These are phyloP conservation scores for Tringa solitaria DNA, from an alignment of 2,113 vertebrate genomes.

Conservation along the genomic window DNA sequence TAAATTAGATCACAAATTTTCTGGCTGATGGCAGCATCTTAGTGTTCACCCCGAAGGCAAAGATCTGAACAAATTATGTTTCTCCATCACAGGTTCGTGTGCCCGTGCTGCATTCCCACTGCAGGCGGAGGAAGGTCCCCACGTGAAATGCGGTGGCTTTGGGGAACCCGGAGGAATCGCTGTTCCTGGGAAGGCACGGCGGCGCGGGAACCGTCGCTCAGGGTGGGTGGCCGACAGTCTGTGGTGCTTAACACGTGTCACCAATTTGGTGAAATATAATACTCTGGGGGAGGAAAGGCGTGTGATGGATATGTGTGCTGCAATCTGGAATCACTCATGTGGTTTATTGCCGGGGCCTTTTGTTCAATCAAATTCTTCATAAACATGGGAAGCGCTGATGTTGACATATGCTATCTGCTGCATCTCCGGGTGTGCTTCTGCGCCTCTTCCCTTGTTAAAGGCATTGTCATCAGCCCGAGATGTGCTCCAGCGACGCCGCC, in stretches of 20 bases:
- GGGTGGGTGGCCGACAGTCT: not conserved
- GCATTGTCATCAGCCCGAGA: not conserved
- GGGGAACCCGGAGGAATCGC: not conserved
- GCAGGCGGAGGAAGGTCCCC: not conserved
- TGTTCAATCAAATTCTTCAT: not conserved
- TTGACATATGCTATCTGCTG: not conserved
- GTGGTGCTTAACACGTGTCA: not conserved
- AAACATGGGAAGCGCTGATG: not conserved
- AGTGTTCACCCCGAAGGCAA: constrained; percentile 71
- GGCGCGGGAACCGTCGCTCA: not conserved
- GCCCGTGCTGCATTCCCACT: constrained; percentile 34
- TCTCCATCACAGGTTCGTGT: constrained; percentile 67
- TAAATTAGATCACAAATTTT: constrained; percentile 85
- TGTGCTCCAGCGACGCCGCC: not conserved
- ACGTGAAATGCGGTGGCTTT: not conserved
- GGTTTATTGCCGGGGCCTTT: not conserved
- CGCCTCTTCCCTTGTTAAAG: not conserved
- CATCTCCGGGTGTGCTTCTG: not conserved
- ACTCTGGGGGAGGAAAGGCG: not conserved
- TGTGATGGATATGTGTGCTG: not conserved
- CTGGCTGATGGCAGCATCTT: constrained; percentile 78
- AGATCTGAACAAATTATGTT: constrained; percentile 76
- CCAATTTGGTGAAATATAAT: not conserved
- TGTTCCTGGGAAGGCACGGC: not conserved
- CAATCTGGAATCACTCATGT: not conserved